Percentiles rank a stretch among this genome's conserved stretches.
These are phyloP conservation scores for Tortricodes alternella DNA, from an alignment of 2,888 invertebrate genomes.

Conservation along the genomic window DNA sequence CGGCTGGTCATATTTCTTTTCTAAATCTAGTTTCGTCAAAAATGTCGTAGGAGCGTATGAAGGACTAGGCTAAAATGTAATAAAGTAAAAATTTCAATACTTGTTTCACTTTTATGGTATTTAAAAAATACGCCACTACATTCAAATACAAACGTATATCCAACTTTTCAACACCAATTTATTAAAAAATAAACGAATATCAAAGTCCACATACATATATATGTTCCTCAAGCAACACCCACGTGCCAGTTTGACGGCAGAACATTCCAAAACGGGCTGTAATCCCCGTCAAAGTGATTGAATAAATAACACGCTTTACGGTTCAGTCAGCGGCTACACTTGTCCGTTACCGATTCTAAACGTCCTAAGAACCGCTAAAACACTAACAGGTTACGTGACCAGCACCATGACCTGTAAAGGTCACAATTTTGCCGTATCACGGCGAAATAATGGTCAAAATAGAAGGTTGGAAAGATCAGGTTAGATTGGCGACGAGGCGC, in stretches of 20 bases:
- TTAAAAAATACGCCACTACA: too few species aligned
- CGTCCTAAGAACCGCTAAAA: conserved; percentile 26
- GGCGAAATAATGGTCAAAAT: conserved; percentile 6
- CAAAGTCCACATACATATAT: too few species aligned
- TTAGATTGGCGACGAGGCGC: conserved; percentile 37
- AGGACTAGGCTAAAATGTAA: too few species aligned
- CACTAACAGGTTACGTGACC: conserved; percentile 27
- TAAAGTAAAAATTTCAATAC: too few species aligned
- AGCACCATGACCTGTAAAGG: conserved; percentile 20
- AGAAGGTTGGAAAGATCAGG: conserved; percentile 25
- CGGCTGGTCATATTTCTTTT: too few species aligned
- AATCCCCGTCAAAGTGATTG: conserved; percentile 16
- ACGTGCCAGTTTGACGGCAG: conserved; percentile 11
- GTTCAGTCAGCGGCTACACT: conserved; percentile 16
- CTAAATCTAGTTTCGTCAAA: too few species aligned
- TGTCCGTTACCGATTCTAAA: conserved; percentile 17
- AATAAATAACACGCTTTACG: conserved; percentile 29
- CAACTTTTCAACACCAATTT: too few species aligned
- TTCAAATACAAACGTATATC: too few species aligned
- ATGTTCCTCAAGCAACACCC: neutral
- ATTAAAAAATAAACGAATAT: neutral
- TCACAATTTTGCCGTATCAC: neutral
- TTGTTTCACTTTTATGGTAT: too few species aligned
- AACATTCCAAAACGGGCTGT: conserved; percentile 1
- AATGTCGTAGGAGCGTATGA: too few species aligned